Evolutionary conservation across 2,797 vertebrate species (phyloP), one percentile per base, ranked within the genome.

Genomic region (Intellagama lesueurii): DNA sequence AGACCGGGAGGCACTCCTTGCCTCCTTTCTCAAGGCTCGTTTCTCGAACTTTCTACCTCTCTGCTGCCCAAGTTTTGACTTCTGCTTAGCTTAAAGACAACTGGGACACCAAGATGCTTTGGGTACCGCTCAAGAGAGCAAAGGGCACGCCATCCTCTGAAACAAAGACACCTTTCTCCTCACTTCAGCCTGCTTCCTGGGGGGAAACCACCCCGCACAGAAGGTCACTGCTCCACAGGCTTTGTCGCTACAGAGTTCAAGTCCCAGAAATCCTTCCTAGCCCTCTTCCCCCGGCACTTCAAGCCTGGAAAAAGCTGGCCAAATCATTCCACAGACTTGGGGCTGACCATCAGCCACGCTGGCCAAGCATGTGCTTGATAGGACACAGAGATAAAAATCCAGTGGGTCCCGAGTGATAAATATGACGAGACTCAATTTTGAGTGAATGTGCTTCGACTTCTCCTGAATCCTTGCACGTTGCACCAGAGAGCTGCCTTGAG

Each of bases 51-150:
- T 22, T 79, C 70, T 88, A 87, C 72, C 88, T 87, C 79, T 85
- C 92, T 81, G 90, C 87, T 89, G 87, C 93, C 87, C 80, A 64
- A 68, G 91, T 91, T 92, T 94, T 86, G 86, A 81, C 90, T 91
- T 2, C 1, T 0, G 64, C 90, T 85, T 44, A 64, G 82, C 52
- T 76, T 60, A 77, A 86, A 76, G 84, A 24, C 0, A 2, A 7
- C 9, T 11, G 26, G 1, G 12, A 32, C 8, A 32, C 26, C 7
- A 6, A 32, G 35, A 32, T 17, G 30, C 40, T 9, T 5, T 79
- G 5, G 69, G 35, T 16, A 12, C 2, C 1, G 40, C 60, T 35
- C 22, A 12, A 5, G 70, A 44, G 78, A 81, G 1, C n/a, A 30
- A 16, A 9, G 77, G 49, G 40, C 24, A 14, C 12, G 77, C 1